phyloP scores from a whole-genome alignment of 2,113 vertebrate genomes.

The Piaya cayana region DNA sequence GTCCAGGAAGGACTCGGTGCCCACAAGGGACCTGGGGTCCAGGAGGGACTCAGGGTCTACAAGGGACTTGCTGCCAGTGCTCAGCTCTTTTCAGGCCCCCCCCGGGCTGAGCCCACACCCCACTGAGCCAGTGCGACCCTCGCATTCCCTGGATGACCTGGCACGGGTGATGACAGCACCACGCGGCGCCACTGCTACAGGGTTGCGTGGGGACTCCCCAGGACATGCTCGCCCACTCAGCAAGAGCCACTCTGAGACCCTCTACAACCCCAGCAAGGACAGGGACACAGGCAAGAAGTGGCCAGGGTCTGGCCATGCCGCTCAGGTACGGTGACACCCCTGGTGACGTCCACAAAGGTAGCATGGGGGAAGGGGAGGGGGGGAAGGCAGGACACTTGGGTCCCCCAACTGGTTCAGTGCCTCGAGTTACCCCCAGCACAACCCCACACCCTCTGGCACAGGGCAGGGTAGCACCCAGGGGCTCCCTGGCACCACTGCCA shows the following conservation, averaged over 20 bases:
- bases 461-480: not conserved
- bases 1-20: not conserved
- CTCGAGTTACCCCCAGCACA: rapidly evolving
- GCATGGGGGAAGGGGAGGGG: no score
- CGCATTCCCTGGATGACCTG: conserved; percentile 74
- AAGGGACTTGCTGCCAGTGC: not conserved
- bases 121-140: not conserved
- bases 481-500: rapidly evolving
- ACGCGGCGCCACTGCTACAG: not conserved
- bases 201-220: not conserved
- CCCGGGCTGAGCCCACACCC: not conserved
- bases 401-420: not conserved
- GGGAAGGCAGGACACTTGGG: rapidly evolving
- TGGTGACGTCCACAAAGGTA: not conserved
- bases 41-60: not conserved
- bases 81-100: conserved; percentile 25
- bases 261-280: conserved; percentile 80
- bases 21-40: not conserved
- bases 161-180: not conserved
- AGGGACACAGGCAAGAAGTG: conserved; percentile 9
- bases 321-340: conserved; percentile 16
- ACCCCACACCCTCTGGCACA: no score
- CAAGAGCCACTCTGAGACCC: conserved; percentile 74
- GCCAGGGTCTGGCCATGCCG: rapidly evolving
- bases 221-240: not conserved